These are phyloP conservation scores for Hydrotaea diabolus DNA, from an alignment of 2,888 invertebrate species.

Conservation along the genomic window DNA sequence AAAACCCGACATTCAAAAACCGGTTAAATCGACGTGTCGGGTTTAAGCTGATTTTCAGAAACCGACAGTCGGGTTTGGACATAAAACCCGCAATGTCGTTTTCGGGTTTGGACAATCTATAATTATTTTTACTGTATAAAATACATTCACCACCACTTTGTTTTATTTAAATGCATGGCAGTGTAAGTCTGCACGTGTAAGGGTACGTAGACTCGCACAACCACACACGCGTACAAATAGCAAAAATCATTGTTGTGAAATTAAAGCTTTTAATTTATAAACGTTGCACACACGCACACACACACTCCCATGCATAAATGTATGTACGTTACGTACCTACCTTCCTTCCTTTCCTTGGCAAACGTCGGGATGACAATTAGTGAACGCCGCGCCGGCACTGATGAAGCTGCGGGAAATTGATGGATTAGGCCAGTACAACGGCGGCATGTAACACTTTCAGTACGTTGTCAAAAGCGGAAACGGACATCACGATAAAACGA, in stretches of 20 bases:
- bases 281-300: conserved; percentile 40
- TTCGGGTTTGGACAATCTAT: too few species aligned
- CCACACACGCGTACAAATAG: conserved; percentile 53
- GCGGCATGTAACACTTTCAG: conserved; percentile 29
- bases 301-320: too few species aligned
- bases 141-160: too few species aligned
- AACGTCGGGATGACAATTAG: conserved; percentile 33
- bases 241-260: conserved; percentile 63
- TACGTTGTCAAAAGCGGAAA: conserved; percentile 42
- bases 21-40: too few species aligned
- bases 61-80: too few species aligned
- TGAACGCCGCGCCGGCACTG: background rate
- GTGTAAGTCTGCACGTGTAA: conserved; percentile 6
- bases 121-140: too few species aligned
- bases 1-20: too few species aligned
- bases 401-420: conserved; percentile 51
- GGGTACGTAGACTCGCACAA: conserved; percentile 40
- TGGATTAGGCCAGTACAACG: conserved; percentile 41
- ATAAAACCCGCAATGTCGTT: too few species aligned
- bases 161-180: background rate
- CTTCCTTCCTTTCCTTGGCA: background rate
- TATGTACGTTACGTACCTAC: too few species aligned
- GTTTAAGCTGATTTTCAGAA: too few species aligned
- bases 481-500: conserved; percentile 2
- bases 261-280: conserved; percentile 73